Percentiles rank a stretch among this genome's conserved stretches.
Conservation (phyloP, 2,888 invertebrate genomes). For the Automeris io region DNA sequence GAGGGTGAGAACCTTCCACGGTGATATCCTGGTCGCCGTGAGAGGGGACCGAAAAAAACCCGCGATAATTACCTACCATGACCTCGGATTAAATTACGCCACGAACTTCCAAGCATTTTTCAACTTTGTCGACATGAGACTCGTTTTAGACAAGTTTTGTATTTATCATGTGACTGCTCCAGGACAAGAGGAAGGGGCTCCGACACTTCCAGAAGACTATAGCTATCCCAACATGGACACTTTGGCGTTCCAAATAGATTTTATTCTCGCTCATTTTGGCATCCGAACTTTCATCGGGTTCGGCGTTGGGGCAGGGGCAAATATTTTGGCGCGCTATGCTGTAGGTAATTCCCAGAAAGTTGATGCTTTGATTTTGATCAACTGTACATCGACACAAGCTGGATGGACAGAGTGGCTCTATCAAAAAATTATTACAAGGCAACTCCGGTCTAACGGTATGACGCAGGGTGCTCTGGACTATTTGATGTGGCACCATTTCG, state of each 20-base stretch:
- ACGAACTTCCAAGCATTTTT: conserved; percentile 96
- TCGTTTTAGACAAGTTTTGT: conserved; percentile 94
- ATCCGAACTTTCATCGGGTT: conserved; percentile 95
- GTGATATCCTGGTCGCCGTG: conserved; percentile 93
- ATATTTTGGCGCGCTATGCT: conserved; percentile 95
- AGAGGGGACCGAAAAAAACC: conserved; percentile 95
- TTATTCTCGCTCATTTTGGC: conserved; percentile 93
- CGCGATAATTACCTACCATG: conserved; percentile 98
- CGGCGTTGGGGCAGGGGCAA: conserved; percentile 98
- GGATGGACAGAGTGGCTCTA: conserved; percentile 99
- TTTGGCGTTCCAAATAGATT: conserved; percentile 91
- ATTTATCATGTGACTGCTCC: conserved; percentile 99
- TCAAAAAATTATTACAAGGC: conserved; percentile 95
- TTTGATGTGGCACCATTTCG: conserved; percentile 99
- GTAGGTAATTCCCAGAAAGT: conserved; percentile 90
- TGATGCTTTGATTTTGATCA: conserved; percentile 93
- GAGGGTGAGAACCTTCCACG: conserved; percentile 93
- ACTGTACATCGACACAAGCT: conserved; percentile 94
- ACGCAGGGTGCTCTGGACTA: conserved; percentile 96
- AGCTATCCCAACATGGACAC: conserved; percentile 98
- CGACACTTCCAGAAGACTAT: conserved; percentile 90
- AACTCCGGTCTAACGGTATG: conserved; percentile 92
- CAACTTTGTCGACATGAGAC: conserved; percentile 93
- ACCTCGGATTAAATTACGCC: conserved; percentile 97
- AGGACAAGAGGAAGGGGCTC: conserved; percentile 97